These are phyloP conservation scores for Gari tellinella DNA, from an alignment of 2,888 invertebrate species.

Conservation along the genomic window DNA sequence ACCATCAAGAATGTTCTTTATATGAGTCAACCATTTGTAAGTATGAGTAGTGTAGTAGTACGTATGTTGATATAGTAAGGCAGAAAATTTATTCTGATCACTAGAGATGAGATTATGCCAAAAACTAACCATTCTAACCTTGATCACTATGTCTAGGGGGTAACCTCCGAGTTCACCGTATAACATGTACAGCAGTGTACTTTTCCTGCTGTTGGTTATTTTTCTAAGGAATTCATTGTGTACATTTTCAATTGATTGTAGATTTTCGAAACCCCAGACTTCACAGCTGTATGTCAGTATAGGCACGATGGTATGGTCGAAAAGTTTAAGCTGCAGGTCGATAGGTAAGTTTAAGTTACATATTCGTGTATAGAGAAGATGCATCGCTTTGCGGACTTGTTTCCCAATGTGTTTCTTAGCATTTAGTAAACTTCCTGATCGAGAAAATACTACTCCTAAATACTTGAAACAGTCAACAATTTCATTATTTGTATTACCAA, in stretches of 20 bases:
- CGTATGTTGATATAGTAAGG: slow-evolving; percentile 1
- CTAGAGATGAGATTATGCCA: background rate
- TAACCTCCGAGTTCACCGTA: slow-evolving; percentile 9
- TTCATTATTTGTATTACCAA: too few species aligned
- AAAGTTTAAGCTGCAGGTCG: too few species aligned
- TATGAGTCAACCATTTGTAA: background rate
- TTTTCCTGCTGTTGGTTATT: background rate
- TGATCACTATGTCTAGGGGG: background rate
- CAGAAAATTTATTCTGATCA: background rate
- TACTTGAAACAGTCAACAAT: too few species aligned
- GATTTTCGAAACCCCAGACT: slow-evolving; percentile 8
- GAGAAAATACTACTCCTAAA: too few species aligned
- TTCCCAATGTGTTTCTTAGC: too few species aligned
- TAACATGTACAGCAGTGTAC: slow-evolving; percentile 11
- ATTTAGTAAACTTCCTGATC: too few species aligned
- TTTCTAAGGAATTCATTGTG: slow-evolving; percentile 4
- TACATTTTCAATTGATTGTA: slow-evolving; percentile 3
- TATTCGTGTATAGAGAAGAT: too few species aligned
- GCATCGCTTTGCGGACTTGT: too few species aligned
- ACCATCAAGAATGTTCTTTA: background rate
- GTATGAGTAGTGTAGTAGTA: background rate
- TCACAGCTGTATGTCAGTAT: slow-evolving; percentile 7
- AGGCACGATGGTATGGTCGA: too few species aligned
- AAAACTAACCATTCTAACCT: background rate
- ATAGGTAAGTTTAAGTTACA: too few species aligned